A percentile compares a stretch with the other conserved stretches of the same genome.
Evolutionary conservation across 2,113 vertebrate genomes (phyloP).

Genomic region (Noctilio leporinus): DNA sequence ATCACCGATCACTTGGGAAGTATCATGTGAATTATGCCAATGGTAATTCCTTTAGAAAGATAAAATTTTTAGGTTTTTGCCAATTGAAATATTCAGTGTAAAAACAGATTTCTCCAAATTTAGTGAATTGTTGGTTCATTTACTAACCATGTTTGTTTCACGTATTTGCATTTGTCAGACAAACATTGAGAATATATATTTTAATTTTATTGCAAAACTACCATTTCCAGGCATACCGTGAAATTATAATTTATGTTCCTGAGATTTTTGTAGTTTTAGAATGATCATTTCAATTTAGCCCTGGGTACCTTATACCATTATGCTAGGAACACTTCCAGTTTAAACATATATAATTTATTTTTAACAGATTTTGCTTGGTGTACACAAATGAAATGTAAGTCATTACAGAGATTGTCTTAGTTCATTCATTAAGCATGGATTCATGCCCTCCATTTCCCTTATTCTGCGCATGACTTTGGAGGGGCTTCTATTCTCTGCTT

Average conservation of each 20-base stretch:
- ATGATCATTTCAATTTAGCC: conserved; percentile 61
- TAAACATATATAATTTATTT: conserved; percentile 64
- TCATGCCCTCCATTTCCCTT: conserved; percentile 21
- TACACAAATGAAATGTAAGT: conserved; percentile 57
- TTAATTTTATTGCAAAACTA: conserved; percentile 64
- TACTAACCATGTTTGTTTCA: conserved; percentile 66
- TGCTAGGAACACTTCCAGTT: conserved; percentile 51
- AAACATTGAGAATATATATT: conserved; percentile 67
- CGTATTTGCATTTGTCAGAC: conserved; percentile 67
- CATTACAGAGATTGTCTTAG: conserved; percentile 54
- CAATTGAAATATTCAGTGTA: conserved; percentile 57
- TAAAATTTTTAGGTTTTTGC: conserved; percentile 48
- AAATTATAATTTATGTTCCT: conserved; percentile 68
- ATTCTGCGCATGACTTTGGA: background rate
- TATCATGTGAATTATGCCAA: conserved; percentile 6
- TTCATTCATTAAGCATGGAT: conserved; percentile 44
- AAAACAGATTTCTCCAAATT: conserved; percentile 64
- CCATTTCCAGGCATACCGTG: conserved; percentile 59
- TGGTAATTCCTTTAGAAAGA: conserved; percentile 54
- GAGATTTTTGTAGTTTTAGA: conserved; percentile 57
- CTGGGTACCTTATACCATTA: conserved; percentile 47
- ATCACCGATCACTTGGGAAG: conserved; percentile 8
- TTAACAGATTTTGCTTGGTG: conserved; percentile 57
- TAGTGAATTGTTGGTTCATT: conserved; percentile 65
- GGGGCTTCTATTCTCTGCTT: conserved; percentile 22